These are phyloP conservation scores for Phortica okadai DNA, from an alignment of 2,888 invertebrate genomes.

Conservation along the genomic window DNA sequence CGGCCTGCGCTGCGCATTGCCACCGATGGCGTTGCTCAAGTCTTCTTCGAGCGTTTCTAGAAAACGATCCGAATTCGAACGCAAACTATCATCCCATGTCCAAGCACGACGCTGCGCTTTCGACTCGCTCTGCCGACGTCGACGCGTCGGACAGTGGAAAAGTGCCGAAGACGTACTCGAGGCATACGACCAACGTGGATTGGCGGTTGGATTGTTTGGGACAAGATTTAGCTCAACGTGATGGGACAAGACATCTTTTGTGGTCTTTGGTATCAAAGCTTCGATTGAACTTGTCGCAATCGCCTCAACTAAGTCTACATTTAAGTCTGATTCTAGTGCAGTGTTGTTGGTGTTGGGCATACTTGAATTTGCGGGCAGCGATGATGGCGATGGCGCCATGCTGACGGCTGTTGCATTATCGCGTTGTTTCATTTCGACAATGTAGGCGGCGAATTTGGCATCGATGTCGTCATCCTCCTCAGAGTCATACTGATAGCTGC, in stretches of 20 bases:
- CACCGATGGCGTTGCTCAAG: constrained; percentile 26
- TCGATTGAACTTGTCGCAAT: constrained; percentile 8
- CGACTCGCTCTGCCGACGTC: constrained; percentile 37
- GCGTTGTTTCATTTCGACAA: constrained; percentile 67
- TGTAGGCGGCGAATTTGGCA: constrained; percentile 72
- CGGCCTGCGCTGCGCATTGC: constrained; percentile 54
- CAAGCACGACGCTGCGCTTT: constrained; percentile 61
- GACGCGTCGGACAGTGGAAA: constrained; percentile 1
- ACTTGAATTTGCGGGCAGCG: neutral
- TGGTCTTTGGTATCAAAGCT: neutral
- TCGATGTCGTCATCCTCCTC: constrained; percentile 73
- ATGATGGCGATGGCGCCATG: neutral
- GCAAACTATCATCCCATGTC: constrained; percentile 76
- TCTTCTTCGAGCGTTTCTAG: constrained; percentile 75
- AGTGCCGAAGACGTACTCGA: constrained; percentile 1
- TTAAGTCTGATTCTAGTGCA: constrained; percentile 37
- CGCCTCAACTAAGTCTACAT: constrained; percentile 25
- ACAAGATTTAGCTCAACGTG: no score
- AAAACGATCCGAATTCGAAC: constrained; percentile 75
- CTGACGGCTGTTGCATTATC: constrained; percentile 49
- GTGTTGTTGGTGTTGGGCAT: neutral
- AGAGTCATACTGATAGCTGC: constrained; percentile 56
- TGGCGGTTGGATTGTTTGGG: neutral
- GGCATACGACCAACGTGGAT: constrained; percentile 10
- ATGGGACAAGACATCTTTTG: no score